Evolutionary conservation across 2,113 vertebrate species (phyloP), one percentile per base, ranked within the genome.

Genomic region (Phylloscopus trochiloides): DNA sequence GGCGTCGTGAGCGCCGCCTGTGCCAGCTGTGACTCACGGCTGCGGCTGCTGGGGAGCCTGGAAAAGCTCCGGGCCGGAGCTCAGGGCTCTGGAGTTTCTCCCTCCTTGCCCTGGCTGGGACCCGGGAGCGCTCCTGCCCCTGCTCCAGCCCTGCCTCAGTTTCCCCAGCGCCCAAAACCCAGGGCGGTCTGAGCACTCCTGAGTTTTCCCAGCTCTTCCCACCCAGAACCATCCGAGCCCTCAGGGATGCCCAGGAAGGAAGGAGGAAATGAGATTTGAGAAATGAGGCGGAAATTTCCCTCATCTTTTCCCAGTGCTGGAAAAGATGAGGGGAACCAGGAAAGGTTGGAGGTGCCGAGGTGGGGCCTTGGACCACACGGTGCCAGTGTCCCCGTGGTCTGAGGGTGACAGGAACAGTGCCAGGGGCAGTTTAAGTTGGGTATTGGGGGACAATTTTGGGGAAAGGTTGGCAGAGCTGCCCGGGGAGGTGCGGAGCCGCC

Each of bases 21-120:
- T 90, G 95, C 94, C 95, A 92, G 92, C 91, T 32, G 21, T 95
- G 95, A 95, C 91, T 94, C 95, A 92, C 1, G 61, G 74, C 91
- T 87, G 82, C 20, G 48, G 88, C 86, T 92, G 26, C 9, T 88
- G 1, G 20, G 29, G 73, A 81, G 51, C 55, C 86, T 90, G 95
- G 86, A 77, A 61, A 21, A n/a, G 82, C 78, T 96, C 89, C 89
- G 77, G 19, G 26, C 11, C 0, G 24, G 66, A 85, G 65, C 51
- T 86, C 55, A 13, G 24, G 3, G 4, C 78, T 81, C 82, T 40
- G 1, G 9, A 62, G 3, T 24, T 77, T 62, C n/a, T 74, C 59
- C 38, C 38, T 89, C 25, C 32, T 54, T 36, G 66, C 66, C 51
- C 77, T 21, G 66, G 75, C 51, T 18, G 57, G 3, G 59, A 66